Evolutionary conservation across 2,888 invertebrate species (phyloP).

Genomic region (Drosophila meridionalis): DNA sequence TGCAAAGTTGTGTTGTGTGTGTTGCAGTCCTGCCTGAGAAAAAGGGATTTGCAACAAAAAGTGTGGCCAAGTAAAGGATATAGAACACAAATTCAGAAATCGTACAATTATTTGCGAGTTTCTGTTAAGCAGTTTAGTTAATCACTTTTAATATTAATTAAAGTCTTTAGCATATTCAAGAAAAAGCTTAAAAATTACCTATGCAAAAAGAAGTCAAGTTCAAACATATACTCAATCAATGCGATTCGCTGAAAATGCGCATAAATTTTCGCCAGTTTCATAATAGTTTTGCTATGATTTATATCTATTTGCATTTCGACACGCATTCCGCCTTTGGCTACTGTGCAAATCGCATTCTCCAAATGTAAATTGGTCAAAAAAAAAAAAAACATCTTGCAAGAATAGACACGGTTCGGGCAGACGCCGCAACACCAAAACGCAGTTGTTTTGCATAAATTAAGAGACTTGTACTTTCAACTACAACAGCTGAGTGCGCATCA

Average conservation of each 20-base stretch:
- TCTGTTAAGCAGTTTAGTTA: neutral
- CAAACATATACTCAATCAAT: conserved; percentile 66
- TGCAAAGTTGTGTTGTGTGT: conserved; percentile 44
- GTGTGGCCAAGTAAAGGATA: conserved; percentile 6
- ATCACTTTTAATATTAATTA: neutral
- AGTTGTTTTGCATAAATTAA: conserved; percentile 63
- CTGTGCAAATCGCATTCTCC: conserved; percentile 24
- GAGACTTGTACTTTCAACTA: conserved; percentile 43
- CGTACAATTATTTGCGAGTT: neutral
- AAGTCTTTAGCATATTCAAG: neutral
- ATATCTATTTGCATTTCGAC: neutral
- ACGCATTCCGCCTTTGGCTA: conserved; percentile 39
- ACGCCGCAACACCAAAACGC: conserved; percentile 8
- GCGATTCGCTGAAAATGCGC: conserved; percentile 22
- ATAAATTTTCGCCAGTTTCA: conserved; percentile 17
- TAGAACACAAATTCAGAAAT: neutral
- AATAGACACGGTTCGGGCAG: neutral
- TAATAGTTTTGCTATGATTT: conserved; percentile 8
- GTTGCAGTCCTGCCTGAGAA: conserved; percentile 28
- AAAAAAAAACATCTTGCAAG: neutral
- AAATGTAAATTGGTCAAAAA: conserved; percentile 5
- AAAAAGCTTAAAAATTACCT: neutral
- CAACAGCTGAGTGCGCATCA: conserved; percentile 47
- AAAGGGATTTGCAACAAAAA: conserved; percentile 17
- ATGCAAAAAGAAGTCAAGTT: conserved; percentile 59